Base-by-base conservation (phyloP, 1,140 invertebrate species). In the Cylas formicarius region DNA sequence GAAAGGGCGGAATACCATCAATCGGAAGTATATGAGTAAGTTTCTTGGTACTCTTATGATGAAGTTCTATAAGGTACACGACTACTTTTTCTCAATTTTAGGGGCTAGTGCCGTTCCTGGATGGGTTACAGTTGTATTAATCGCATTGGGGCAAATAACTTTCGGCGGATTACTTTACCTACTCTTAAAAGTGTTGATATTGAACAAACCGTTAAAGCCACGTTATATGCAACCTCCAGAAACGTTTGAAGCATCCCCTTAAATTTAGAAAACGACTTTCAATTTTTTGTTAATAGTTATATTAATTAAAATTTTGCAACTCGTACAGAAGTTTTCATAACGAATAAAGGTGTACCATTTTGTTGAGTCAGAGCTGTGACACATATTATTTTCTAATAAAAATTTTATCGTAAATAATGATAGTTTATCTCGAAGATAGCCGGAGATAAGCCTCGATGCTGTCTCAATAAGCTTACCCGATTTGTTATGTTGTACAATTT, bases 21-120 rank as follows among this genome's bases (percentile, higher is more conserved):
- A 76, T 0, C 74, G 82, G 27, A 74, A 72, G 46, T 85, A 85
- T 59, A 81, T 82, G 50, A 73, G 82, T 86, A 73, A 83, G 81
- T 71, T 26, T 7, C 14, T 20, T 34, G n/a, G 7, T 18, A 37
- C 28, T 45, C 2, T 47, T 13, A 3, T 11, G 19, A 17, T 47
- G 33, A 16, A 19, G 14, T 44, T 22, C 9, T 29, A n/a, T 18
- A 2, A 26, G 10, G 11, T 1, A 23, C 22, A 5, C 28, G 27
- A 34, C 53, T 42, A 47, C 22, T 5, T 36, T 27, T 27, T 33
- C 22, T 17, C 10, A 50, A 48, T 56, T 58, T 70, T 72, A 82
- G 81, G 70, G 58, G 69, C 71, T 11, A 72, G 74, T 31, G 71
- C 73, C 8, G 74, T 84, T 50, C 81, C 82, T 40, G 78, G 79